Evolutionary conservation across 2,113 vertebrate species (phyloP), one percentile per base, ranked within the genome.

Genomic region (Nothoprocta perdicaria): DNA sequence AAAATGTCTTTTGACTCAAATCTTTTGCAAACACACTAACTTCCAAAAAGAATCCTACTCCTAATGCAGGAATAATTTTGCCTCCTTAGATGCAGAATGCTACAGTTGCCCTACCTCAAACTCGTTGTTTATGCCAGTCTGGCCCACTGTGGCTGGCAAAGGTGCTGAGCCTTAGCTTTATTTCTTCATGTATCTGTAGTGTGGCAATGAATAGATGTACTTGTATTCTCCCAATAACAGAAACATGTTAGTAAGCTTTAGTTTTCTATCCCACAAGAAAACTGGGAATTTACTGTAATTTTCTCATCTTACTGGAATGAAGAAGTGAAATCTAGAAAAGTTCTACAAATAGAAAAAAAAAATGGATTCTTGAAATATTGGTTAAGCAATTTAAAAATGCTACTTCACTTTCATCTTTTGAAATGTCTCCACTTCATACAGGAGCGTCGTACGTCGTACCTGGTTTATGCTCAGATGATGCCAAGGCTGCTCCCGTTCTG

Each of bases 321-420:
- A 73, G 84, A 92, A 61, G 4, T 61, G 31, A 85, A 89, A 73
- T 91, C 53, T 65, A 89, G 53, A 80, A 60, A 87, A 77, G 29
- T 41, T 3, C 13, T 72, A 55, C 10, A 86, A 92, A 80, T 3
- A 15, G 18, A 69, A 86, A 50, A 81, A 74, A 81, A 33, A 9
- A 5, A 45, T 55, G 7, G 45, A 14, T 83, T 82, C 53, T 77
- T 80, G 43, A 91, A 85, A 58, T 80, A 6, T 41, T 80, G 6
- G 63, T 89, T 87, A 78, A 72, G 40, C 31, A 73, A 40, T 79
- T 92, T 81, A 57, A 84, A 84, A 87, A 41, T 6, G 23, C 48
- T 72, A 11, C 13, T 84, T 84, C 9, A 6, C 40, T 92, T 87
- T 89, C 31, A 77, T 53, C 22, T 87, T 88, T 80, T 71, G 74